These are phyloP conservation scores for Tragelaphus strepsiceros DNA, from an alignment of 2,113 vertebrate genomes.

Conservation along the genomic window DNA sequence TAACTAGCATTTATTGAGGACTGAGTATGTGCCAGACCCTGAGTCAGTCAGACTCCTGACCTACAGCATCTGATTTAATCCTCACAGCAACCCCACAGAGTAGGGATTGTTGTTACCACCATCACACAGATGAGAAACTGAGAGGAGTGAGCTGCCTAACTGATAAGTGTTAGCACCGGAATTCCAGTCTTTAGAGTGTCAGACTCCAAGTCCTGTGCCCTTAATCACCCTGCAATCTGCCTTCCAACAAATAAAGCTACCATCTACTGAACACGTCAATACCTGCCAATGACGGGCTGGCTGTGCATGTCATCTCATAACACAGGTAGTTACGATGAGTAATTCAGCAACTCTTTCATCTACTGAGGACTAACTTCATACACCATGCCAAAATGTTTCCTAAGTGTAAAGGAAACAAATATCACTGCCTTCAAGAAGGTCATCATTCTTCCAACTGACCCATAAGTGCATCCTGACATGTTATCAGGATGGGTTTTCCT, in stretches of 20 bases:
- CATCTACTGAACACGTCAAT: not conserved
- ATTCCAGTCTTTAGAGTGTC: not conserved
- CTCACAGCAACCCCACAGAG: not conserved
- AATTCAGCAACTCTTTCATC: not conserved
- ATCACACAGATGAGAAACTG: not conserved
- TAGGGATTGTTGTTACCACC: not conserved
- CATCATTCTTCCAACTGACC: not conserved
- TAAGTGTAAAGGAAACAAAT: not conserved
- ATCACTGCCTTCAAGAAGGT: not conserved
- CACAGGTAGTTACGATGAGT: not conserved
- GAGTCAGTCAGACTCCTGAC: not conserved
- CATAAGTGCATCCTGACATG: not conserved
- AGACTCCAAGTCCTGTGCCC: not conserved
- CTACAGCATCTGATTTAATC: not conserved
- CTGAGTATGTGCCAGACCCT: not conserved
- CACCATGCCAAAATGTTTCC: not conserved
- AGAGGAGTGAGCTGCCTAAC: not conserved
- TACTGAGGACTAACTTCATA: not conserved
- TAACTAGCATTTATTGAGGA: not conserved
- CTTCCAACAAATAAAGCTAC: not conserved
- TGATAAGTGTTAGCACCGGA: not conserved
- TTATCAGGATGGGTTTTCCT: not conserved
- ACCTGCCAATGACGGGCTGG: not conserved
- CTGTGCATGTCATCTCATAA: not conserved
- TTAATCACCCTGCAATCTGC: not conserved